Evolutionary conservation across 2,797 vertebrate species (phyloP), one percentile per base, ranked within the genome.

Genomic region (Sebastes itinus): DNA sequence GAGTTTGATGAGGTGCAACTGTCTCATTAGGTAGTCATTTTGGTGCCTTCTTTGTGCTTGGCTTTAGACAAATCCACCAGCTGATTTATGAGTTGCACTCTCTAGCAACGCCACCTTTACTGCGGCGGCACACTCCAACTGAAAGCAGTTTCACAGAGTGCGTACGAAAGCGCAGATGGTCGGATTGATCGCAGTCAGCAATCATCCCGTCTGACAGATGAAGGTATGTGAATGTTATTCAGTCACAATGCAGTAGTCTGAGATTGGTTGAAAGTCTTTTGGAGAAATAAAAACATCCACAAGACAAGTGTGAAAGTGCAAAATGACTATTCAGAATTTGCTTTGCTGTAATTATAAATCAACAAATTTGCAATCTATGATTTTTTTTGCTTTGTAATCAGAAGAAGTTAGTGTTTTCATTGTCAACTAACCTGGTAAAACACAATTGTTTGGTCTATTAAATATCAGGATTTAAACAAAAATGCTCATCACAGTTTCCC

Each of bases 1-100:
- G 32, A 70, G 33, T 70, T 74, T 84, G 67, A 88, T 84, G 59
- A 87, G 63, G 55, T 68, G 49, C 62, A 77, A 14, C 38, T 71
- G 32, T 61, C 58, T 77, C 61, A 74, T 86, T 78, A 58, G 54
- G 67, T 42, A 56, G 32, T 25, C 22, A 33, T 74, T 84, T 82
- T 55, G 49, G 69, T 54, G n/a, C 35, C 6, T 27, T 72, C 30
- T 61, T 23, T 67, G 18, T 72, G 38, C 70, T 67, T 30, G 22
- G 23, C 35, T 72, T 8, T 5, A 68, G 64, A 68, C 23, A 68
- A 70, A 81, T 59, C 61, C 13, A 22, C 4, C 59, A 11, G n/a
- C 71, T 77, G 76, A 81, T 83, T 81, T 80, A 80, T 77, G 82
- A 62, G 54, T 60, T 49, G 12, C 11, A 4, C 58, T 75, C 58